A percentile compares a stretch with the other conserved stretches of the same genome.
phyloP scores from a whole-genome alignment of 2,113 vertebrate species.

The Cyanistes caeruleus region DNA sequence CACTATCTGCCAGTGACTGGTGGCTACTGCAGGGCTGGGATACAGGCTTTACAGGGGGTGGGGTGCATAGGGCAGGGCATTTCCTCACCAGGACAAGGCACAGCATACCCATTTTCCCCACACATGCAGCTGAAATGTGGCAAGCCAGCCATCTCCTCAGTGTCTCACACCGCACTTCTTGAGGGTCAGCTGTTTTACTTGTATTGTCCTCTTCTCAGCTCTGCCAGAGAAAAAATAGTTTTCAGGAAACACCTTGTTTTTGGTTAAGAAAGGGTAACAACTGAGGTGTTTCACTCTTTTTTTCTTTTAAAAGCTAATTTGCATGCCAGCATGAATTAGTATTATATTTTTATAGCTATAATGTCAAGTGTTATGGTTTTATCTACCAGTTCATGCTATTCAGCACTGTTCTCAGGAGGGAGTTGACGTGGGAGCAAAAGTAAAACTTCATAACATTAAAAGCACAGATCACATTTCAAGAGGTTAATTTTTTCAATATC shows the following conservation, averaged over 20 bases:
- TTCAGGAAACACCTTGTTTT: background rate
- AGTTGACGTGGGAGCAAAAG: background rate
- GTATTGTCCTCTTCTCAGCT: background rate
- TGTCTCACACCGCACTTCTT: background rate
- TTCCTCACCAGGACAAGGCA: no score
- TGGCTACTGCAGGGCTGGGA: fast-evolving
- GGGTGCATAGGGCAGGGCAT: no score
- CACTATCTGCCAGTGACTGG: background rate
- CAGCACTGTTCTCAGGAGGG: background rate
- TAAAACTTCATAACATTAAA: background rate
- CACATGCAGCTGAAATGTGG: background rate
- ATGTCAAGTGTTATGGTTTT: background rate
- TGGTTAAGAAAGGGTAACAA: background rate
- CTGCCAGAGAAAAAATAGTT: background rate
- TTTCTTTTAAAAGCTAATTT: background rate
- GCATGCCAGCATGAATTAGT: background rate
- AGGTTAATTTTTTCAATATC: background rate
- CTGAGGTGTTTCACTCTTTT: background rate
- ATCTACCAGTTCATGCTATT: background rate
- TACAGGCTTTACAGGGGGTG: fast-evolving
- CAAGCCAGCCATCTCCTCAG: background rate
- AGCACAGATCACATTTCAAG: background rate
- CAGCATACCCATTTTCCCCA: background rate
- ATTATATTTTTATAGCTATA: background rate
- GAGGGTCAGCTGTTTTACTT: background rate